Evolutionary conservation across 2,113 vertebrate species (phyloP).

Genomic region (Cinclus cinclus): DNA sequence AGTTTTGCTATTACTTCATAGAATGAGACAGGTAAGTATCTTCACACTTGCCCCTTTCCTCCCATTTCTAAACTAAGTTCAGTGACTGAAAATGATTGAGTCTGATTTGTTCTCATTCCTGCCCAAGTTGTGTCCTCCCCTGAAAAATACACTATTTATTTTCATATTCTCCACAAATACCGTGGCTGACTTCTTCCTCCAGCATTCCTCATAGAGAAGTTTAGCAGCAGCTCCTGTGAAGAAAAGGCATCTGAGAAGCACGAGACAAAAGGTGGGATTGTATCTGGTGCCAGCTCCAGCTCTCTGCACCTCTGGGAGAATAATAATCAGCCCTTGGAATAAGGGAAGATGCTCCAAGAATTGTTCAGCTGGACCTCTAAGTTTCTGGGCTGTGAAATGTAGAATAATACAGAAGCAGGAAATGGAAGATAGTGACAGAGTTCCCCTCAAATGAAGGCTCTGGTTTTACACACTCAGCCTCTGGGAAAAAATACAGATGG

Average conservation of each 20-base stretch:
- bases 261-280: background rate
- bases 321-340: background rate
- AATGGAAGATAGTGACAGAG: background rate
- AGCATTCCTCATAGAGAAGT: background rate
- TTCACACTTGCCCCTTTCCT: background rate
- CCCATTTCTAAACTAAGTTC: background rate
- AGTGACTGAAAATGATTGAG: background rate
- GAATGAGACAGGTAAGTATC: background rate
- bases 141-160: background rate
- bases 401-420: background rate
- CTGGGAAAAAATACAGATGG: background rate
- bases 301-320: background rate
- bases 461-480: background rate
- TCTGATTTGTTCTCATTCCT: background rate
- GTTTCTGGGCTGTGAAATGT: background rate
- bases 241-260: background rate
- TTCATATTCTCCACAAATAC: background rate
- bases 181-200: background rate
- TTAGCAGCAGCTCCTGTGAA: background rate
- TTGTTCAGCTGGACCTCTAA: background rate
- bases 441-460: background rate
- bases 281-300: background rate
- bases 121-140: background rate
- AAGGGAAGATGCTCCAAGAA: background rate
- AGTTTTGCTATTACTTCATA: background rate